A percentile compares a stretch with the other conserved stretches of the same genome.
Evolutionary conservation across 2,113 vertebrate species (phyloP).

Genomic region (Loxodonta africana): DNA sequence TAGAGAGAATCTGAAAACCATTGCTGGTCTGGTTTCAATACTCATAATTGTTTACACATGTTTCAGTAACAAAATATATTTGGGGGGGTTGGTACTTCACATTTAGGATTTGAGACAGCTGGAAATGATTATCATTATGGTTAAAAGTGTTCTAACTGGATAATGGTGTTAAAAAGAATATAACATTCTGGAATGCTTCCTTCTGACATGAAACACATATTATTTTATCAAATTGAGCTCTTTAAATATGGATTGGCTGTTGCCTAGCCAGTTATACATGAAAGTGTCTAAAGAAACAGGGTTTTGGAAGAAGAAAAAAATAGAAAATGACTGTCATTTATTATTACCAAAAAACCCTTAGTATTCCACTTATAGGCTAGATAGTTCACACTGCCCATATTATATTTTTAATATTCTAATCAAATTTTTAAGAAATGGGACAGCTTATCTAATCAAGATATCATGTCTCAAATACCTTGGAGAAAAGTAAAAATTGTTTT

Average conservation of each 20-base stretch:
- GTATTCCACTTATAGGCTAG: neutral
- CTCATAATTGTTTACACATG: slow-evolving; percentile 82
- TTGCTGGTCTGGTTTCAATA: slow-evolving; percentile 74
- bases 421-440: slow-evolving; percentile 62
- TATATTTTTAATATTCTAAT: slow-evolving; percentile 26
- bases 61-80: slow-evolving; percentile 81
- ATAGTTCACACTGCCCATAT: slow-evolving; percentile 29
- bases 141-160: slow-evolving; percentile 73
- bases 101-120: slow-evolving; percentile 77
- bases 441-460: slow-evolving; percentile 57
- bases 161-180: slow-evolving; percentile 80
- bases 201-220: slow-evolving; percentile 48
- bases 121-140: slow-evolving; percentile 80
- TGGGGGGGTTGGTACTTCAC: slow-evolving; percentile 53
- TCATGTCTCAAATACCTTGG: slow-evolving; percentile 55
- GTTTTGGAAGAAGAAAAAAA: neutral
- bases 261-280: slow-evolving; percentile 42
- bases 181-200: slow-evolving; percentile 70
- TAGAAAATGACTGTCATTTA: neutral
- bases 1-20: slow-evolving; percentile 74
- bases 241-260: slow-evolving; percentile 46
- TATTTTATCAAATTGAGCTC: slow-evolving; percentile 64
- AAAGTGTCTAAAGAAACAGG: slow-evolving; percentile 36
- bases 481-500: slow-evolving; percentile 69
- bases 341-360: neutral